Evolutionary conservation across 2,797 vertebrate genomes (phyloP), one percentile per base, ranked within the genome.

Genomic region (Nasua narica): DNA sequence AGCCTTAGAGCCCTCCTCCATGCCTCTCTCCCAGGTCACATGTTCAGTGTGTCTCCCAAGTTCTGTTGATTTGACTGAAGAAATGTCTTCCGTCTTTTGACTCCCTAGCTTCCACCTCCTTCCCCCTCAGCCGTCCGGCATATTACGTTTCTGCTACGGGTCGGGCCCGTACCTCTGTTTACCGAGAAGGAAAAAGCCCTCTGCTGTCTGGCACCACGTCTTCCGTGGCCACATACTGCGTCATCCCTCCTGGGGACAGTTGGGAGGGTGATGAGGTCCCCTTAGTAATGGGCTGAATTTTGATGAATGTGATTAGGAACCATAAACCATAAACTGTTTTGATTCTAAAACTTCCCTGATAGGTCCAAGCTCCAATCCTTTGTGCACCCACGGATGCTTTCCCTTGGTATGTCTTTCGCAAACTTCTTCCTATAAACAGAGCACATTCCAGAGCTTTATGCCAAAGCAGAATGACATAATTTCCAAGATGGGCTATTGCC

Each of bases 401-500:
- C 35, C 27, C 50, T 79, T 58, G 46, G 18, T 81, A 23, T 87
- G 11, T 62, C 23, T 74, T 78, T 69, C 9, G 10, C 92, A 85
- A 81, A 69, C 56, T 90, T 90, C 40, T 86, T 70, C 40, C 32
- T 7, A 1, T 92, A 62, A 87, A 50, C 65, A 92, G 70, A 95
- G 43, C 56, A 46, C 15, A n/a, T 94, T 88, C 89, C 46, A 14
- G 54, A 83, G 56, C 54, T 89, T 40, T 2, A 0, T 40, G 18
- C 69, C 77, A 76, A 56, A 35, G 21, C 21, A 85, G 40, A 78
- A 76, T 67, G 88, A 29, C 58, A 48, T 74, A 15, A 56, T 77
- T 90, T 94, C 56, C 35, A 46, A 79, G 85, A 40, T 58, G 58
- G 25, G 10, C 15, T 43, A 0, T 82, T 70, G 37, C 43, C 62